Evolutionary conservation across 2,888 invertebrate species (phyloP).

Genomic region (Merodon equestris): DNA sequence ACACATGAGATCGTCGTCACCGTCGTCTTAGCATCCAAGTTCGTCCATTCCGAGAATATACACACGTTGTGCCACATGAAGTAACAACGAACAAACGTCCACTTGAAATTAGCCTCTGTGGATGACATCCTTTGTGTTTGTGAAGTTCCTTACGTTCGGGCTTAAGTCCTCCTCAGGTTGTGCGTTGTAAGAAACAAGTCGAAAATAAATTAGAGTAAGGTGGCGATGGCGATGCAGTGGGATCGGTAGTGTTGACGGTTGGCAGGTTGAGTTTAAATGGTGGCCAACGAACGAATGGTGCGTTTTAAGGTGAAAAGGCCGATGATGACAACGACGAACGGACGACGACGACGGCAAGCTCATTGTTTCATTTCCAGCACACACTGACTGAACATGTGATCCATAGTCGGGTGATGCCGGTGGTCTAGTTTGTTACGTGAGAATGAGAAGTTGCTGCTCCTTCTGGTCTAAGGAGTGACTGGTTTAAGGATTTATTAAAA

Average conservation of each 20-base stretch:
- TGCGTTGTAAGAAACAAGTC: conserved; percentile 62
- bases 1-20: conserved; percentile 8
- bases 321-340: neutral
- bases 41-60: conserved; percentile 22
- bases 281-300: conserved; percentile 29
- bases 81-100: conserved; percentile 59
- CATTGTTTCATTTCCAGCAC: conserved; percentile 49
- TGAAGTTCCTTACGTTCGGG: conserved; percentile 65
- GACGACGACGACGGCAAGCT: conserved; percentile 1
- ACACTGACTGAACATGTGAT: conserved; percentile 52
- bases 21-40: conserved; percentile 64
- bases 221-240: neutral
- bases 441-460: conserved; percentile 26
- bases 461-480: conserved; percentile 43
- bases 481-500: conserved; percentile 50
- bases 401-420: conserved; percentile 50
- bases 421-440: conserved; percentile 38
- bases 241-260: neutral
- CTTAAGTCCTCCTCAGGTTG: conserved; percentile 66
- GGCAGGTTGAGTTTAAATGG: neutral
- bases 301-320: conserved; percentile 64
- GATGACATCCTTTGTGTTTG: conserved; percentile 68
- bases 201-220: conserved; percentile 55
- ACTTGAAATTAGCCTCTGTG: conserved; percentile 69
- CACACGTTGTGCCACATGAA: conserved; percentile 33